Evolutionary conservation across 2,888 invertebrate genomes (phyloP), one percentile per base, ranked within the genome.

Genomic region (Dynastes tityus): DNA sequence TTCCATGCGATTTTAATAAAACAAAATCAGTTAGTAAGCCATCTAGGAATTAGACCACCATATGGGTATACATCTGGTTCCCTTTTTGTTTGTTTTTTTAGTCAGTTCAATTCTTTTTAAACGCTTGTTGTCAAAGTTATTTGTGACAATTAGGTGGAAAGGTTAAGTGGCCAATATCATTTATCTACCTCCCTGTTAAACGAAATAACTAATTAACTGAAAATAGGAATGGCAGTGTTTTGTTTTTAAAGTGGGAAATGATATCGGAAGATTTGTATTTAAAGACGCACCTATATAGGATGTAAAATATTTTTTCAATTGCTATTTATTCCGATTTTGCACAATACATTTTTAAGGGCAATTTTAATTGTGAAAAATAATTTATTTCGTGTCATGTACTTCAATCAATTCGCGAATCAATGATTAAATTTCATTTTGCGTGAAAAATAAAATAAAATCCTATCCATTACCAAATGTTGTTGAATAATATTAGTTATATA

Each of bases 61-160:
- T n/a, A 65, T 16, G 40, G 1, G 63, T 2, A n/a, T 37, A 11
- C 13, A 37, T 40, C 40, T 65, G 16, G n/a, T 65, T 53, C 37
- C 51, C 27, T 71, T 71, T 71, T 11, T 16, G 4, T 70, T 55
- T 40, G 53, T 29, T 51, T 27, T 71, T 55, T 49, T 8, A 8
- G 16, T 73, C 40, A 53, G 13, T 29, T 71, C 6, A 53, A 73
- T 11, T 55, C 55, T 55, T 55, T 55, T 55, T 55, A 55, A 55
- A 55, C 55, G 55, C 3, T 29, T 55, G 55, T 55, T 55, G 22
- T 16, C 32, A 9, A 45, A 6, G 9, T 9, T 32, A 40, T 40
- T 55, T 58, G 71, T 11, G 55, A 37, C 51, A 73, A 73, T 73
- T 73, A 58, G 32, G 32, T 65, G 65, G 37, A 40, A 11, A n/a